A percentile compares a stretch with the other conserved stretches of the same genome.
These are phyloP conservation scores for Isotomurus palustris DNA, from an alignment of 2,888 invertebrate species.

Conservation along the genomic window DNA sequence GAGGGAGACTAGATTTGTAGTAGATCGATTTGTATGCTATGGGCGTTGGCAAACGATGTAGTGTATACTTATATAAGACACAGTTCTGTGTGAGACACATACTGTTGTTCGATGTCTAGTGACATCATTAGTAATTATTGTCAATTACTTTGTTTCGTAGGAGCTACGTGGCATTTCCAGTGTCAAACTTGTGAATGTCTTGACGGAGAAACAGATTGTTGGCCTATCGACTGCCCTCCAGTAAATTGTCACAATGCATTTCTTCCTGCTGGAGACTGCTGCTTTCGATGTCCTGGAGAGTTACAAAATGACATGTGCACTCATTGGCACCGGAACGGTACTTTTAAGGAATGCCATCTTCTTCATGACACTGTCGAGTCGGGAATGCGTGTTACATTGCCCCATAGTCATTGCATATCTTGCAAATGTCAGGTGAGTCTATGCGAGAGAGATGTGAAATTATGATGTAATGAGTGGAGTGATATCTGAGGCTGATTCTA, in stretches of 20 bases:
- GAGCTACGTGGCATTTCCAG: constrained; percentile 84
- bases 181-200: constrained; percentile 89
- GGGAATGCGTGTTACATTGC: constrained; percentile 50
- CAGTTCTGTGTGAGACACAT: too few relatives aligned
- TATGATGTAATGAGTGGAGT: too few relatives aligned
- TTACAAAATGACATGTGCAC: constrained; percentile 40
- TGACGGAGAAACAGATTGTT: constrained; percentile 83
- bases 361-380: constrained; percentile 52
- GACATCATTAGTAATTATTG: too few relatives aligned
- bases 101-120: too few relatives aligned
- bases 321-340: constrained; percentile 50
- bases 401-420: constrained; percentile 64
- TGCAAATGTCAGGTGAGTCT: constrained; percentile 68
- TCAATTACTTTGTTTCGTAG: constrained; percentile 50
- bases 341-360: constrained; percentile 59
- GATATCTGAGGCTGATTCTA: too few relatives aligned
- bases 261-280: constrained; percentile 63
- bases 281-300: constrained; percentile 60
- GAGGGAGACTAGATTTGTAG: too few relatives aligned
- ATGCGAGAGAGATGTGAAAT: too few relatives aligned
- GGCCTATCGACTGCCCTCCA: constrained; percentile 77
- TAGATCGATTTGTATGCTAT: too few relatives aligned
- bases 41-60: too few relatives aligned
- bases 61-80: too few relatives aligned
- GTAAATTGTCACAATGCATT: constrained; percentile 62